Conservation (phyloP, 2,888 invertebrate genomes). For the Eubasilissa splendida region DNA sequence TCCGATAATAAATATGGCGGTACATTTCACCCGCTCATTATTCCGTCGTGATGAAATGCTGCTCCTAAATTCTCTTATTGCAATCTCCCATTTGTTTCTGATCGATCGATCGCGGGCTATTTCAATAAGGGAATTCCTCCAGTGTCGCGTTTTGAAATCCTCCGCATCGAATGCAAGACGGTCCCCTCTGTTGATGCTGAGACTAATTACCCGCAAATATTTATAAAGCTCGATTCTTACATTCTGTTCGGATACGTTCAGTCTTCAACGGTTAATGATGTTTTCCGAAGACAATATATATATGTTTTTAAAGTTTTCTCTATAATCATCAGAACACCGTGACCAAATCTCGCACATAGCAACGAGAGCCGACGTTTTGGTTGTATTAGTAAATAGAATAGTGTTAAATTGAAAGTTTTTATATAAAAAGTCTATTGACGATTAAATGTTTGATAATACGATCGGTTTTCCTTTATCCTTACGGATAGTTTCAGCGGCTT, state of each 20-base stretch:
- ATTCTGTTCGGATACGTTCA: background rate
- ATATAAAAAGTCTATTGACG: no score
- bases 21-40: constrained; percentile 46
- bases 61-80: constrained; percentile 31
- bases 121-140: background rate
- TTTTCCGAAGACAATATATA: no score
- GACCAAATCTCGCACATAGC: no score
- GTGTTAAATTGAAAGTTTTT: no score
- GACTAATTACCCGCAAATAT: constrained; percentile 18
- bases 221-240: background rate
- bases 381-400: no score
- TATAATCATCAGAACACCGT: no score
- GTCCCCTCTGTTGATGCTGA: background rate
- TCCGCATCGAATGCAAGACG: background rate
- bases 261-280: no score
- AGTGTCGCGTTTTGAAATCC: constrained; percentile 7
- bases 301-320: no score
- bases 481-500: no score
- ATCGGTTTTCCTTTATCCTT: no score
- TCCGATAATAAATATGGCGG: constrained; percentile 26
- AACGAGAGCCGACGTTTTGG: no score
- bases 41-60: constrained; percentile 47
- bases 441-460: no score
- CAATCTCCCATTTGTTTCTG: constrained; percentile 10
- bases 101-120: constrained; percentile 31